Evolutionary conservation across 2,888 invertebrate species (phyloP).

Genomic region (Noctua comes): DNA sequence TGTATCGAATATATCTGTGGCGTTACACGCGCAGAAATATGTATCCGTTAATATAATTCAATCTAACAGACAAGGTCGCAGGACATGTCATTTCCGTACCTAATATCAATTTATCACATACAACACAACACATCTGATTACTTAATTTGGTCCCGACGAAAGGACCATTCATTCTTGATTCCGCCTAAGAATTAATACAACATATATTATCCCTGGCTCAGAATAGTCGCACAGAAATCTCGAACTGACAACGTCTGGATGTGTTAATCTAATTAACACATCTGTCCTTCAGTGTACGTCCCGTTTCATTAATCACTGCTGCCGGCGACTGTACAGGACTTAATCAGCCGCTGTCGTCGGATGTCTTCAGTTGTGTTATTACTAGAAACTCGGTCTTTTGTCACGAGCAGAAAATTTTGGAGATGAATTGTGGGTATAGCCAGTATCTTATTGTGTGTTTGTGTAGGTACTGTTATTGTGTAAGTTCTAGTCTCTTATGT

Average conservation of each 20-base stretch:
- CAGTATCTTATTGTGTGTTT: neutral
- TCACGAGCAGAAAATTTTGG: constrained; percentile 51
- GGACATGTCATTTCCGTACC: constrained; percentile 6
- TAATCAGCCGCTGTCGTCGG: constrained; percentile 70
- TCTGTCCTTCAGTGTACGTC: constrained; percentile 75
- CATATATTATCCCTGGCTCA: constrained; percentile 62
- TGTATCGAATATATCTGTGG: neutral
- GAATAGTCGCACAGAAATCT: constrained; percentile 65
- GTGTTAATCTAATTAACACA: constrained; percentile 83
- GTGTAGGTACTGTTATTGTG: neutral
- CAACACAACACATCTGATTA: constrained; percentile 50
- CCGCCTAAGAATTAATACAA: constrained; percentile 67
- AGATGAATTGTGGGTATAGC: constrained; percentile 46
- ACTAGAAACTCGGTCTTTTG: constrained; percentile 62
- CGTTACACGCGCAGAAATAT: constrained; percentile 2
- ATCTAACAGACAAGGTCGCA: neutral
- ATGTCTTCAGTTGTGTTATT: constrained; percentile 66
- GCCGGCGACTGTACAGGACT: constrained; percentile 67
- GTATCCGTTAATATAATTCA: neutral
- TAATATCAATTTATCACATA: constrained; percentile 42
- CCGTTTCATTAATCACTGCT: constrained; percentile 81
- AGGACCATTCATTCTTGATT: constrained; percentile 61
- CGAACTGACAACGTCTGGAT: constrained; percentile 69
- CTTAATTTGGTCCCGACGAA: constrained; percentile 56
- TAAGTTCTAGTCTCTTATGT: neutral